Evolutionary conservation across 1,140 invertebrate genomes (phyloP).

Genomic region (Zaprionus kolodkinae): DNA sequence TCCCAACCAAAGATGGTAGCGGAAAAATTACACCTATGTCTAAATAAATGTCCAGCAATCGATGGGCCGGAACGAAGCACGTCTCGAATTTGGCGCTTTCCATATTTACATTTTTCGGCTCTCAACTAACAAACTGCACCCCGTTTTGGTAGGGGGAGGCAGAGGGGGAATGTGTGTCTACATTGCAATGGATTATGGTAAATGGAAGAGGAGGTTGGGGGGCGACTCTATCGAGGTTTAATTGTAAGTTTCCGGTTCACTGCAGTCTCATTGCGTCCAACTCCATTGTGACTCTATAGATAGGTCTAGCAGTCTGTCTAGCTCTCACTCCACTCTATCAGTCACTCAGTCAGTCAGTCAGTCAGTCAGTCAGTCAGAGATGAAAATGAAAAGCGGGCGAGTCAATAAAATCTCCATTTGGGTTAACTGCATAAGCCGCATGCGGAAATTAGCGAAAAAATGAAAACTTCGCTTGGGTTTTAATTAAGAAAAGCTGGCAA

Average conservation of each 20-base stretch:
- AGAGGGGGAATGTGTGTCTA: slow-evolving; percentile 6
- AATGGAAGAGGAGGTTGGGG: slow-evolving; percentile 13
- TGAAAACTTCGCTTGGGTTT: background rate
- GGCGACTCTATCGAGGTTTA: slow-evolving; percentile 40
- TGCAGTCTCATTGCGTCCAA: slow-evolving; percentile 65
- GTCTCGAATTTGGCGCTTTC: slow-evolving; percentile 57
- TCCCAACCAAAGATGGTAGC: slow-evolving; percentile 51
- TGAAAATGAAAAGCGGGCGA: slow-evolving; percentile 70
- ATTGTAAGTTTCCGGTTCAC: slow-evolving; percentile 80
- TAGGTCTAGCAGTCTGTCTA: slow-evolving; percentile 32
- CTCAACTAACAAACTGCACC: slow-evolving; percentile 42
- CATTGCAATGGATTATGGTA: slow-evolving; percentile 70
- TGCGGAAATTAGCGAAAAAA: background rate
- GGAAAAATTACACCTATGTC: slow-evolving; percentile 61
- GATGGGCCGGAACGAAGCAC: slow-evolving; percentile 64
- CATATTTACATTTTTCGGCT: slow-evolving; percentile 62
- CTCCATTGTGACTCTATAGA: slow-evolving; percentile 46
- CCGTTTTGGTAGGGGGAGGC: background rate
- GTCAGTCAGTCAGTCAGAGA: slow-evolving; percentile 40
- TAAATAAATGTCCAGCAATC: slow-evolving; percentile 68
- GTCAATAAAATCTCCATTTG: slow-evolving; percentile 55
- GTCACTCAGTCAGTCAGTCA: slow-evolving; percentile 43
- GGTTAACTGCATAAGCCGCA: slow-evolving; percentile 49
- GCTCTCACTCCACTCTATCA: background rate
- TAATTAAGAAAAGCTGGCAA: background rate